Conservation (phyloP, 1,140 invertebrate species). For the Ephestia elutella region DNA sequence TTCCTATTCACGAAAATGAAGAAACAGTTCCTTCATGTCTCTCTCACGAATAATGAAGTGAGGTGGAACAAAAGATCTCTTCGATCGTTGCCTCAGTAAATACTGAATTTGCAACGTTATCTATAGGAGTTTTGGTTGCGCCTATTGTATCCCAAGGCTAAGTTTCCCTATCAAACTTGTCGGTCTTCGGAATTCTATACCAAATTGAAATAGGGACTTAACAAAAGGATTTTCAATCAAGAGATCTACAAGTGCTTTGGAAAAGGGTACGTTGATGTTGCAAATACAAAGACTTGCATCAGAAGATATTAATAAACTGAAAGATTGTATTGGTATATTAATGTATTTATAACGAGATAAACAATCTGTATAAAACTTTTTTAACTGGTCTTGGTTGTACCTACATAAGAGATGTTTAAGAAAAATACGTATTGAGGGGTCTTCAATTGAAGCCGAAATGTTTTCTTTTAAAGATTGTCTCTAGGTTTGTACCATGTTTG, state of each 20-base stretch:
- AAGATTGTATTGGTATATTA: not conserved
- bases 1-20: too few species aligned
- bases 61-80: not conserved
- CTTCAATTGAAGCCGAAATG: too few species aligned
- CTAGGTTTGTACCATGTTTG: too few species aligned
- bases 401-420: too few species aligned
- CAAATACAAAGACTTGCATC: not conserved
- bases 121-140: slow-evolving; percentile 1
- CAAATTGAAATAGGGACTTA: slow-evolving; percentile 5
- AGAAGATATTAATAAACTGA: not conserved
- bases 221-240: slow-evolving; percentile 12
- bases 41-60: not conserved
- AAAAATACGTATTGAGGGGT: too few species aligned
- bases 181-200: slow-evolving; percentile 7
- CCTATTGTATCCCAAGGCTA: slow-evolving; percentile 6
- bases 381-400: too few species aligned
- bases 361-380: too few species aligned
- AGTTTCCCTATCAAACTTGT: slow-evolving; percentile 9
- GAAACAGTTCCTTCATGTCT: too few species aligned
- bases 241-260: not conserved
- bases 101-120: slow-evolving; percentile 1
- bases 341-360: too few species aligned
- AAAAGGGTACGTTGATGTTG: not conserved
- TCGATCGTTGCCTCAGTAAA: not conserved
- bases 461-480: too few species aligned